phyloP scores from a whole-genome alignment of 1,140 invertebrate genomes.

The Apolygus lucorum region DNA sequence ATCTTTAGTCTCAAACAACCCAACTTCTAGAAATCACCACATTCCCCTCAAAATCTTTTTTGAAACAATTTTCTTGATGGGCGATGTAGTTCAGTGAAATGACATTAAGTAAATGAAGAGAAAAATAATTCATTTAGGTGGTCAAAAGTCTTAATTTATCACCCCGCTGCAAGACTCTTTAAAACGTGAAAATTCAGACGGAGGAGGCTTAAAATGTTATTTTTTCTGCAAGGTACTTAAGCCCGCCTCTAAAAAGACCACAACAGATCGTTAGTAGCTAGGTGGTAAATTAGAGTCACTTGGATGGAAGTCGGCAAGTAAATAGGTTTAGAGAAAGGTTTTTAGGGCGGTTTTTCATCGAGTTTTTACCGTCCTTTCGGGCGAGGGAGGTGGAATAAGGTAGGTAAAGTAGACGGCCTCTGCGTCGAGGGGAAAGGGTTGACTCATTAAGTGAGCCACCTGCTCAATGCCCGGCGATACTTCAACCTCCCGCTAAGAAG shows the following conservation, averaged over 20 bases:
- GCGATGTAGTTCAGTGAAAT: too few species aligned
- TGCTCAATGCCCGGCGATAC: not conserved
- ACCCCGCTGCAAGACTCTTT: too few species aligned
- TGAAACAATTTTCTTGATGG: too few species aligned
- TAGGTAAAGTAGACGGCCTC: not conserved
- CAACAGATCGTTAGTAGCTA: conserved; percentile 1
- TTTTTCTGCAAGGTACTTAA: not conserved
- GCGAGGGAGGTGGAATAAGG: not conserved
- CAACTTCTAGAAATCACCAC: too few species aligned
- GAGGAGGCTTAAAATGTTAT: not conserved
- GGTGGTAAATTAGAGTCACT: conserved; percentile 1
- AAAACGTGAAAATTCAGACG: too few species aligned
- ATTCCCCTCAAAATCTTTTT: too few species aligned
- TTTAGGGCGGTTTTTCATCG: not conserved
- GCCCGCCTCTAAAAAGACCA: not conserved
- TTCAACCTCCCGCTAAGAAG: too few species aligned
- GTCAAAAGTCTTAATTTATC: too few species aligned
- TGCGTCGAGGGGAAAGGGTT: not conserved
- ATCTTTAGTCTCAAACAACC: too few species aligned
- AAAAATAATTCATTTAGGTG: too few species aligned
- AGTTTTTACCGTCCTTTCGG: not conserved
- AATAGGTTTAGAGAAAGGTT: not conserved
- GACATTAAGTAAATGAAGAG: too few species aligned
- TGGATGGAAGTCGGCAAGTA: not conserved
- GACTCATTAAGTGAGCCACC: not conserved